Percentiles rank a stretch among this genome's conserved stretches.
These are phyloP conservation scores for Pluvialis apricaria DNA, from an alignment of 2,113 vertebrate genomes.

Conservation along the genomic window DNA sequence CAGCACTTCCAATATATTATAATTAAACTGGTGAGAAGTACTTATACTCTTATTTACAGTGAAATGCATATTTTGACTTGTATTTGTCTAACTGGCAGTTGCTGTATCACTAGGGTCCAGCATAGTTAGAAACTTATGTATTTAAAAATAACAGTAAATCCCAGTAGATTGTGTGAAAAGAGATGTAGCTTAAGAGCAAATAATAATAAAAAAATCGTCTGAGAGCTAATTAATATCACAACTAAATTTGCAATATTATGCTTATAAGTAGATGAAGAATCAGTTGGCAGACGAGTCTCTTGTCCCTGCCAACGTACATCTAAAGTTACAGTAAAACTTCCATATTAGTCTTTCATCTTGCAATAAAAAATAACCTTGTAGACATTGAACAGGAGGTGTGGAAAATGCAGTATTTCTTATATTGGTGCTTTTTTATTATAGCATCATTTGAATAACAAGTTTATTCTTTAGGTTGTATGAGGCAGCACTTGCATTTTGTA, in stretches of 20 bases:
- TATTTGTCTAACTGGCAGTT: background rate
- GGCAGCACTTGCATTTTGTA: background rate
- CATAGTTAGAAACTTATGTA: background rate
- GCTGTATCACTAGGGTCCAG: background rate
- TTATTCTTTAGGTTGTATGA: background rate
- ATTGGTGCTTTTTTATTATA: background rate
- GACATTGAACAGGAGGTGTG: background rate
- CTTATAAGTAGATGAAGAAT: background rate
- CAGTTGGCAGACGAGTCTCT: background rate
- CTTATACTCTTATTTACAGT: background rate
- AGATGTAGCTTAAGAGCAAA: background rate
- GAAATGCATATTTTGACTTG: background rate
- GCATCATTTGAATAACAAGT: background rate
- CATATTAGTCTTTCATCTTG: background rate
- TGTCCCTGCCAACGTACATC: background rate
- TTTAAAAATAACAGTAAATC: background rate
- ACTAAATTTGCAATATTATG: background rate
- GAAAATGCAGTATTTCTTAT: background rate
- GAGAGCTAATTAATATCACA: background rate
- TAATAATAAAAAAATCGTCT: background rate
- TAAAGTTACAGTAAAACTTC: background rate
- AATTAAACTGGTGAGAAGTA: conserved; percentile 5
- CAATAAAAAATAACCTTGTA: background rate
- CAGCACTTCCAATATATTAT: background rate
- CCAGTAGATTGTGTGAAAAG: background rate